Percentiles rank a stretch among this genome's conserved stretches.
phyloP scores from a whole-genome alignment of 2,888 invertebrate species.

The Mechanitis mazaeus region DNA sequence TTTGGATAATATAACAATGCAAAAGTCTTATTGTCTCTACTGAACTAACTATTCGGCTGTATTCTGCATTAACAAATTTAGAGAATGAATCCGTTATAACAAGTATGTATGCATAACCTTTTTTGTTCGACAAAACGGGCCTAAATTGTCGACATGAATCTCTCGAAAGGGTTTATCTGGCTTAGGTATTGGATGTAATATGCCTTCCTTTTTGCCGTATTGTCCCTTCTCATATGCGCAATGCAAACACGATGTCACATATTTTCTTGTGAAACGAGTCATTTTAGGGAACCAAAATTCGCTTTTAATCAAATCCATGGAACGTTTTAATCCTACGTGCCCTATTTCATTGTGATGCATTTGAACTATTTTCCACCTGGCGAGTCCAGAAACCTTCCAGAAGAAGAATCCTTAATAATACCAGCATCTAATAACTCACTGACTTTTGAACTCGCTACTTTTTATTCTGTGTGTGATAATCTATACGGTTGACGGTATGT shows the following conservation, averaged over 20 bases:
- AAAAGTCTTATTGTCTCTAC: conserved; percentile 11
- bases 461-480: conserved; percentile 20
- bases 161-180: conserved; percentile 25
- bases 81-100: conserved; percentile 24
- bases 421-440: conserved; percentile 30
- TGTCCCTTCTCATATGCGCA: conserved; percentile 38
- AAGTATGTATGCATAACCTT: conserved; percentile 30
- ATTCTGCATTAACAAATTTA: conserved; percentile 24
- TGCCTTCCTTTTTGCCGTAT: conserved; percentile 25
- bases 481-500: conserved; percentile 27
- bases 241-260: conserved; percentile 32
- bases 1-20: conserved; percentile 23
- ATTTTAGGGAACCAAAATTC: conserved; percentile 9
- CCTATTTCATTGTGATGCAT: conserved; percentile 43
- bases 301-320: conserved; percentile 29
- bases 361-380: conserved; percentile 36
- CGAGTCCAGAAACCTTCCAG: conserved; percentile 31
- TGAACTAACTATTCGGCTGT: conserved; percentile 18
- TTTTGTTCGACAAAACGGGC: conserved; percentile 26
- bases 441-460: conserved; percentile 24
- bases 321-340: conserved; percentile 33
- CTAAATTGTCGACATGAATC: conserved; percentile 32
- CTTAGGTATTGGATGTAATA: conserved; percentile 31
- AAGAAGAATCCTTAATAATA: conserved; percentile 8
- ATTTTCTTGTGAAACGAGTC: conserved; percentile 28